Percentiles rank a stretch among this genome's conserved stretches.
Evolutionary conservation across 1,140 invertebrate genomes (phyloP).

Genomic region (Dendroctonus ponderosae): DNA sequence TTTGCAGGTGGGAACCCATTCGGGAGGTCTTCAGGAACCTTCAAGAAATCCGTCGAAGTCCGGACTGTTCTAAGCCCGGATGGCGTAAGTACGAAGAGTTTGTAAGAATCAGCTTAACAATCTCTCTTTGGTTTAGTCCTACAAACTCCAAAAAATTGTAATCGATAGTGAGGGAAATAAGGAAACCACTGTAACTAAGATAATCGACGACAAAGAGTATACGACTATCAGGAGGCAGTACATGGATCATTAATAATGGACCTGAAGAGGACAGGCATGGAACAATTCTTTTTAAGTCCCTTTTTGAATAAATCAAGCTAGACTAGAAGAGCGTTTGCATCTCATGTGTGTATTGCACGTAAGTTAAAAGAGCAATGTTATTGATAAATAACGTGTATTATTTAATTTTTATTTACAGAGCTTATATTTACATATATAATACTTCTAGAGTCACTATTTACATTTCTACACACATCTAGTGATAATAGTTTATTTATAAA

Average conservation of each 20-base stretch:
- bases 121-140: slow-evolving; percentile 43
- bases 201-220: slow-evolving; percentile 53
- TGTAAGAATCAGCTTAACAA: slow-evolving; percentile 2
- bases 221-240: slow-evolving; percentile 51
- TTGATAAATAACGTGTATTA: slow-evolving; percentile 15
- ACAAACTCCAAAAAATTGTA: slow-evolving; percentile 52
- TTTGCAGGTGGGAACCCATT: too few relatives aligned
- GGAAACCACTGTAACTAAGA: slow-evolving; percentile 52
- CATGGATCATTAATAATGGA: slow-evolving; percentile 52
- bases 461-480: slow-evolving; percentile 16
- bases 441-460: slow-evolving; percentile 1
- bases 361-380: slow-evolving; percentile 5
- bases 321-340: background rate
- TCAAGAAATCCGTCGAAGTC: slow-evolving; percentile 39
- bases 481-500: slow-evolving; percentile 8
- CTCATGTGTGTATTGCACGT: background rate
- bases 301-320: slow-evolving; percentile 1
- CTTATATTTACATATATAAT: slow-evolving; percentile 10
- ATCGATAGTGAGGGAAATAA: slow-evolving; percentile 55
- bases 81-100: slow-evolving; percentile 48
- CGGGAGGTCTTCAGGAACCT: slow-evolving; percentile 2
- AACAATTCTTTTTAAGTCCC: background rate
- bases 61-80: slow-evolving; percentile 50
- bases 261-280: slow-evolving; percentile 46
- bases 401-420: slow-evolving; percentile 7